Conservation (phyloP, 2,888 invertebrate species). For the Patella depressa region DNA sequence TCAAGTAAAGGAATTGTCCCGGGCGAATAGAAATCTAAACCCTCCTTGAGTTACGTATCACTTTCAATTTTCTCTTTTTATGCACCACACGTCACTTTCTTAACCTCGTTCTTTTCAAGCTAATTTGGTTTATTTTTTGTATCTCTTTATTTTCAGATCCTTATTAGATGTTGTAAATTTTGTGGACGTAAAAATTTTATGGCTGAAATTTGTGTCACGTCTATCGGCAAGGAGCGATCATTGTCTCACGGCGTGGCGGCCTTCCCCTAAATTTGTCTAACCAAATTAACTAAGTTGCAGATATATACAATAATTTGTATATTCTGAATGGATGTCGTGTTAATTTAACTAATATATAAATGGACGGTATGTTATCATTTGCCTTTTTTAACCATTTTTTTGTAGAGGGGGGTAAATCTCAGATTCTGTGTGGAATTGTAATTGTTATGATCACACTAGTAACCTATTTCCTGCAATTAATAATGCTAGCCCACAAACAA, state of each 20-base stretch:
- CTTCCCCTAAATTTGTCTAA: too few species aligned
- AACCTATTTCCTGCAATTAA: too few species aligned
- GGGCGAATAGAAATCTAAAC: conserved; percentile 1
- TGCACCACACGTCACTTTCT: conserved; percentile 4
- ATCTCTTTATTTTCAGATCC: conserved; percentile 3
- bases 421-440: too few species aligned
- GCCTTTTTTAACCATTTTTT: neutral
- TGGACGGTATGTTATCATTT: conserved; percentile 9
- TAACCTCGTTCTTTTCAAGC: neutral
- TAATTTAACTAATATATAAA: neutral
- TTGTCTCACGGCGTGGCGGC: neutral
- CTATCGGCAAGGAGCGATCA: neutral
- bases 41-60: neutral
- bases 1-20: neutral
- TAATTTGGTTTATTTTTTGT: conserved; percentile 10
- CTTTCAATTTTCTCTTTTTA: conserved; percentile 7
- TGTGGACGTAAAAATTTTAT: neutral
- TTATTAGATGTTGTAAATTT: neutral
- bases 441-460: too few species aligned
- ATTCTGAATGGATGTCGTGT: too few species aligned
- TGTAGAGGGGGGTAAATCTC: too few species aligned
- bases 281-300: too few species aligned
- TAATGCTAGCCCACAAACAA: too few species aligned
- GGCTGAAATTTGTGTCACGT: neutral
- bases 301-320: too few species aligned